Evolutionary conservation across 1,140 invertebrate species (phyloP), one percentile per base, ranked within the genome.

Genomic region (Dolichoris vasculosae): DNA sequence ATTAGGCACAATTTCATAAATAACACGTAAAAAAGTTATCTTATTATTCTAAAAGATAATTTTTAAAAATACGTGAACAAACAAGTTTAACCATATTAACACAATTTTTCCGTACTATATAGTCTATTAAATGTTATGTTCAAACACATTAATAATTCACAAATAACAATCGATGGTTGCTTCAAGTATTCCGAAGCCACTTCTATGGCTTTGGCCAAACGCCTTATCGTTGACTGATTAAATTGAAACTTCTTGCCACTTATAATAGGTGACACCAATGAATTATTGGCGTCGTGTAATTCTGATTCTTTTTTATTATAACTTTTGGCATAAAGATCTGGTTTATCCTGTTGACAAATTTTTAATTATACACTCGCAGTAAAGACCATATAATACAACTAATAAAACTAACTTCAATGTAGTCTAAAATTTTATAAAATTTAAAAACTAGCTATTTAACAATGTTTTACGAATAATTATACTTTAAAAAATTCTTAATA

Each of bases 131-230:
- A 84, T 43, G 43, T 35, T 75, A 81, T 81, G 23, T 40, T 48
- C 13, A 85, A 75, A 35, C 78, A 81, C 9, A 81, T 85, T 43
- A 85, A 64, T 59, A 85, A 79, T 81, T 85, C 84, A 64, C 78
- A 75, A 55, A 85, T 63, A 48, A 81, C 69, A 76, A 85, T 40
- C 0, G 84, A 85, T 48, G 84, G 84, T 46, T 73, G 78, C 7
- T 46, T 46, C 11, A 81, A 38, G 38, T 75, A 38, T n/a, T 75
- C 38, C 26, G n/a, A 40, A 59, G 84, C 84, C 43, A 55, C 35
- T 15, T 81, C 59, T 32, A 85, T 85, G 11, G 78, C 69, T 32
- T 81, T 64, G 2, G 71, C 32, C 26, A 85, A 64, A 4, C 80
- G 35, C 6, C n/a, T 51, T 23, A 85, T 38, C 38, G 71, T 76